Evolutionary conservation across 2,888 invertebrate genomes (phyloP), one percentile per base, ranked within the genome.

Genomic region (Meta bourneti): DNA sequence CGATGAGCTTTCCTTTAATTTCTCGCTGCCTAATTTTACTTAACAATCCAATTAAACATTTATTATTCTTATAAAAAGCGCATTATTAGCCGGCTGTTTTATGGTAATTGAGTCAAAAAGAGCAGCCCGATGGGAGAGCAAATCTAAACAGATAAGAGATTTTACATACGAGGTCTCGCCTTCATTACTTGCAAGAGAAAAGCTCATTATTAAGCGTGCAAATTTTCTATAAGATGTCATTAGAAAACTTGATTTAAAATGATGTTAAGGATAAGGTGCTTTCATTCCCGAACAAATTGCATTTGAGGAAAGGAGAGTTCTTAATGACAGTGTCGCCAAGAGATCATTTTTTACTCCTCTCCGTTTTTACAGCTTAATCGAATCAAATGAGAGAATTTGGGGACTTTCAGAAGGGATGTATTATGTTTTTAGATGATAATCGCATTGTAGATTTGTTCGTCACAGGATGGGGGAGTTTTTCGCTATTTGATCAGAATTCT

Each of bases 211-310:
- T 20, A 82, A 78, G 51, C 87, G 51, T 69, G 52, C 78, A 74
- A 83, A 87, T 72, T 87, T 87, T 91, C 91, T 87, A 83, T 91
- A 83, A 87, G 91, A 91, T 91, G 87, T 83, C 91, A 91, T 91
- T 91, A 91, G 91, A 91, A 91, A 91, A 91, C 91, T 91, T 91
- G 91, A 91, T 91, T 91, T 91, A 88, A 91, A 91, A 91, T 79
- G 87, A 91, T 91, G 91, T 87, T 91, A 91, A 78, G 77, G 91
- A 91, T 91, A 91, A 91, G 87, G 82, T 91, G 61, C 91, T 91
- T 75, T 88, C 86, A 83, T 91, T 83, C 78, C 20, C 48, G 83
- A 82, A 83, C 91, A 87, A 91, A 91, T 91, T 91, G 79, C 91
- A 91, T 91, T 87, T 87, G 77, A 71, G 87, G 16, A 82, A 78